Evolutionary conservation across 2,113 vertebrate species (phyloP), one percentile per base, ranked within the genome.

Genomic region (Pao palembangensis): DNA sequence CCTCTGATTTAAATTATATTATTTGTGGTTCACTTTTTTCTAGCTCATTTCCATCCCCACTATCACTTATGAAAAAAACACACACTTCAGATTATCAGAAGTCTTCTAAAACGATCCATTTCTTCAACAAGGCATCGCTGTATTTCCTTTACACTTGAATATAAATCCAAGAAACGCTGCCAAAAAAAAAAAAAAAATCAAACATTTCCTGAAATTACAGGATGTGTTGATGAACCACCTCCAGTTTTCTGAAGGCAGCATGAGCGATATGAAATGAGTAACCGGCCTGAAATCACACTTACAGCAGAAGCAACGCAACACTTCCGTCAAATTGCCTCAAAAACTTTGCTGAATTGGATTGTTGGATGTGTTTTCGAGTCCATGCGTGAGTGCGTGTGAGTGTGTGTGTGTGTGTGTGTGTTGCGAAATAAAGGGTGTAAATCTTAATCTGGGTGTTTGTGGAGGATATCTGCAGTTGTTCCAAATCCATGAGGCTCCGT

Each of bases 401-500:
- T 60, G 49, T 43, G 17, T 53, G 16, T 44, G 17, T 20, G 48
- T 48, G 5, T 17, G 16, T 51, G 19, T 46, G 25, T 14, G 42
- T 41, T 41, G 5, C 17, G 3, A 10, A 49, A 62, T 31, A 50
- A 64, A 58, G 55, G 21, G 28, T 46, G 28, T 19, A n/a, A 51
- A 38, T 58, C 68, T 64, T 59, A 64, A 72, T 67, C 57, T 18
- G 16, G 38, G 46, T 67, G 55, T 73, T 70, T 79, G 76, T 68
- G 52, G 57, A 19, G 44, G 14, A 31, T 52, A 43, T 66, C 13
- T 72, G 67, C 28, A 67, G 58, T 47, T 38, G 25, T 44, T 3
- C 44, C 61, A 70, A 53, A 67, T 64, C 44, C 23, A 64, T 0
- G 0, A 43, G 59, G 55, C 55, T 54, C 42, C 55, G 20, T 23